Base-by-base conservation (phyloP, 2,888 invertebrate genomes). In the Clanis bilineata region DNA sequence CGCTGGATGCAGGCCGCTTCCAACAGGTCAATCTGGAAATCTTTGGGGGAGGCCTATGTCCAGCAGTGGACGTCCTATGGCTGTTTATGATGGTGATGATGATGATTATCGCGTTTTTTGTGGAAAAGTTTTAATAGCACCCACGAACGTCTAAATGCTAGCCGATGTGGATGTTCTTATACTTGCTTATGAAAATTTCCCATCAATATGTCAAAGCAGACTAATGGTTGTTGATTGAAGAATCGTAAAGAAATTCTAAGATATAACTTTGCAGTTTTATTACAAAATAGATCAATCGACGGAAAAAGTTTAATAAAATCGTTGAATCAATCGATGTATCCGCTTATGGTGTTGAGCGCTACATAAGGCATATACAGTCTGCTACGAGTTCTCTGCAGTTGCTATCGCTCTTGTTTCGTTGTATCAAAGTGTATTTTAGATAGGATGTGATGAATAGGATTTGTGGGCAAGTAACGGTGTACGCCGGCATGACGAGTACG, bases 401-500 rank as follows among this genome's bases (percentile, higher is more conserved):
- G 58, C 54, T 22, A 58, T 60, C 58, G 61, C 60, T 67, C 71
- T 73, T 77, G 74, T 64, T 65, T 57, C 71, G 39, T 60, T 44
- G 72, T 23, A 58, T 62, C 60, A 79, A 63, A 70, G 79, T 67
- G 56, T 62, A 64, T 66, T 71, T 72, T 75, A 63, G 64, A 70
- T 69, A 66, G 69, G 28, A 60, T 70, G 60, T 66, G 60, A 61
- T 63, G 63, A 59, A 51, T 54, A 51, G 54, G 47, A 57, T 65
- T 67, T 64, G 67, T 66, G 56, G 47, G 57, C 55, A 36, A 61
- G 64, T 88, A 87, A 86, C 88, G 83, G 87, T 85, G 71, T 70
- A 68, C 69, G 76, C 68, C 70, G 71, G 70, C 80, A 77, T 83
- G 85, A 82, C 78, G 84, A 75, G 77, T 77, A 76, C 73, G 77